A percentile compares a stretch with the other conserved stretches of the same genome.
phyloP scores from a whole-genome alignment of 1,140 invertebrate species.

The Drosophila novamexicana region DNA sequence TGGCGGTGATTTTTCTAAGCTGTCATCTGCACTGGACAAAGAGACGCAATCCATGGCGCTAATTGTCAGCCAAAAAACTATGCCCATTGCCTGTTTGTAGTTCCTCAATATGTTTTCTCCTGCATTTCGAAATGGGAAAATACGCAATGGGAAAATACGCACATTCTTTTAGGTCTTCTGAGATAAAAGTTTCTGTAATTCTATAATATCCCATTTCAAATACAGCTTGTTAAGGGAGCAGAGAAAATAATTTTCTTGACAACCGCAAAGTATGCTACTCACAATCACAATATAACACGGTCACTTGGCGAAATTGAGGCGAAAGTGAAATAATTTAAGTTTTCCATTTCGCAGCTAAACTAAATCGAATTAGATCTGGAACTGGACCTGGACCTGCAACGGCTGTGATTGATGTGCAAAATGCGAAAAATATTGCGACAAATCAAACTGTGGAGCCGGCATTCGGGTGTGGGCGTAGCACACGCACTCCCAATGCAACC shows the following conservation, averaged over 20 bases:
- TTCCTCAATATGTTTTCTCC: constrained; percentile 7
- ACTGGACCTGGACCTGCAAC: constrained; percentile 28
- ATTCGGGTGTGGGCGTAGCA: neutral
- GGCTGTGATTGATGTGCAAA: constrained; percentile 62
- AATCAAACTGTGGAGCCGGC: constrained; percentile 55
- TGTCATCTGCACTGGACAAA: constrained; percentile 70
- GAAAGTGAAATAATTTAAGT: constrained; percentile 3
- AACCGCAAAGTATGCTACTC: neutral
- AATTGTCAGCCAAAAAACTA: constrained; percentile 68
- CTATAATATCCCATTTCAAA: no score
- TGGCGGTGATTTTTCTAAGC: constrained; percentile 77
- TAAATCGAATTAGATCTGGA: constrained; percentile 45
- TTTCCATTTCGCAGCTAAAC: neutral
- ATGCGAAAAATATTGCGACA: constrained; percentile 72
- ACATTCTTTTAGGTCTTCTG: no score
- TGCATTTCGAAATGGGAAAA: neutral
- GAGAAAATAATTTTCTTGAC: no score
- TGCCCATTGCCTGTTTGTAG: constrained; percentile 19
- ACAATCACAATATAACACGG: neutral
- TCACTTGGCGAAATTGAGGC: constrained; percentile 19
- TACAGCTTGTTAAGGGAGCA: no score
- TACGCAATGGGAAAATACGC: no score
- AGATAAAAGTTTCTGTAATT: no score
- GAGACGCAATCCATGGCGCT: constrained; percentile 60
- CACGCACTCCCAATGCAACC: neutral